Base-by-base conservation (phyloP, 2,797 vertebrate genomes). In the Choloepus didactylus region DNA sequence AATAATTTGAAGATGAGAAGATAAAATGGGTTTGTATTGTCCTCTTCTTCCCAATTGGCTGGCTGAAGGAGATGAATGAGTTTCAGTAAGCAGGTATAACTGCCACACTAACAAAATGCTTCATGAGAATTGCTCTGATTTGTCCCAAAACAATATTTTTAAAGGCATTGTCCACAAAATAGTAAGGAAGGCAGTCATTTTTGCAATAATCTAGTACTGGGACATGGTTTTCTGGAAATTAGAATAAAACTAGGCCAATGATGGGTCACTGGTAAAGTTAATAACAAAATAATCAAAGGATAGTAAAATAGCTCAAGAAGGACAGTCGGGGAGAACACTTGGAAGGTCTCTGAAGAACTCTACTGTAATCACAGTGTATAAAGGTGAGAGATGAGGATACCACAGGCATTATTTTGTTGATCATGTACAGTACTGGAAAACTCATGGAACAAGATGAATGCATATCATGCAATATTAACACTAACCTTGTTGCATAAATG, bases 171-270 rank as follows among this genome's bases (percentile, higher is more conserved):
- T 93, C 77, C 87, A 94, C 66, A 81, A 87, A 91, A 88, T 31
- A 89, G 79, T 81, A 88, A 94, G 67, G 87, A 87, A 96, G 80
- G 96, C 81, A 98, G 95, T 96, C 82, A 88, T 35, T 81, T 92
- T 90, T 41, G 75, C 76, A 97, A 59, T 91, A 80, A 82, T 91
- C 14, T 83, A 91, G 75, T 91, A 95, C 94, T 87, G 90, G 89
- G 83, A 81, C 95, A 95, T 66, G 91, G 51, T 95, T 93, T 89
- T 92, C 51, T 83, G 27, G 95, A 97, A 98, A 76, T 80, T 86
- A 97, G 94, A 95, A 92, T 59, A 97, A 96, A 96, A 90, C n/a
- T 66, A 93, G 41, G 91, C 81, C 83, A 96, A 92, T 15, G 54
- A 95, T 25, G 46, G 31, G 46, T 66, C 76, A 85, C 41, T 64